Percentiles rank a stretch among this genome's conserved stretches.
Conservation (phyloP, 2,113 vertebrate genomes). For the Spheniscus mendiculus region DNA sequence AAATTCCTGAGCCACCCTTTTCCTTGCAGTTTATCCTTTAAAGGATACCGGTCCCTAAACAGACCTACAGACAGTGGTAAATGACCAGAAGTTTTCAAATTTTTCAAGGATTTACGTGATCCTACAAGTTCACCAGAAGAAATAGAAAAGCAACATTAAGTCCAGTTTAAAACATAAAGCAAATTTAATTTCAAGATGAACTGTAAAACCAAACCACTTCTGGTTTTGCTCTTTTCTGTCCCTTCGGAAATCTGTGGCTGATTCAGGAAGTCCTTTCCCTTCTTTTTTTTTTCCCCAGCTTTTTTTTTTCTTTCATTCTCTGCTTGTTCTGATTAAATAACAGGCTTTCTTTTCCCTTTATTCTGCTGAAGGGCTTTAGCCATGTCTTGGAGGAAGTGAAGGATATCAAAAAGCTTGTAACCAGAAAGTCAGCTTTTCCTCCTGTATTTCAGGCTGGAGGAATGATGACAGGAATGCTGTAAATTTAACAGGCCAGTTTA, state of each 20-base stretch:
- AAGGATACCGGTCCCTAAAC: not conserved
- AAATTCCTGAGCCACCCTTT: not conserved
- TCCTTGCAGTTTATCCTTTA: not conserved
- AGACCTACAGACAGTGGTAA: not conserved
- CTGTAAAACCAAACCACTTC: not conserved
- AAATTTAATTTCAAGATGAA: not conserved
- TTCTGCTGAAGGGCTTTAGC: not conserved
- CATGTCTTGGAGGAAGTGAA: not conserved
- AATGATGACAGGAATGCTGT: not conserved
- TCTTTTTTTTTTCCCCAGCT: not conserved
- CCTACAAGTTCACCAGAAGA: not conserved
- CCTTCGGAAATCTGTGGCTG: not conserved
- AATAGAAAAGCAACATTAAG: not conserved
- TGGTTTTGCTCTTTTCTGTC: not conserved
- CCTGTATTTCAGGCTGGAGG: not conserved
- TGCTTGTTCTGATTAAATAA: not conserved
- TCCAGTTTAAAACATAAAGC: not conserved
- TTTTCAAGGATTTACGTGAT: not conserved
- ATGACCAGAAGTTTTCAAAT: not conserved
- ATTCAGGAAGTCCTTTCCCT: constrained; percentile 37
- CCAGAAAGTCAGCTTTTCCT: not conserved
- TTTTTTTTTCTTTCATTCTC: not conserved
- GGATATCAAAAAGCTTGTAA: not conserved
- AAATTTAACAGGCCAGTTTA: not conserved
- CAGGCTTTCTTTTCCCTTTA: not conserved